Base-by-base conservation (phyloP, 2,888 invertebrate genomes). In the Piscicola geometra region DNA sequence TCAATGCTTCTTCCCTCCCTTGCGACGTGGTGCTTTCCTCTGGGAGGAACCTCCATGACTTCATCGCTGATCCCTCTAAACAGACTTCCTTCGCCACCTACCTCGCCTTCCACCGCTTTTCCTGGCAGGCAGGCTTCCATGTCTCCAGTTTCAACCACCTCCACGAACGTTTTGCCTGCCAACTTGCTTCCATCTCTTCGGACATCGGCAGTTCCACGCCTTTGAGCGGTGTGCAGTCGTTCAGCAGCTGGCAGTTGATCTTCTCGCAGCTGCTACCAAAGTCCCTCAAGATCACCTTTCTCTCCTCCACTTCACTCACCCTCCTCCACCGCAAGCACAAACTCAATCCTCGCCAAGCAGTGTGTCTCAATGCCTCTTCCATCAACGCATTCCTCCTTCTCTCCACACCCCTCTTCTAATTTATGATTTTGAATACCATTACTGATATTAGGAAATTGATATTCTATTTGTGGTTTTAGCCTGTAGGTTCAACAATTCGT, bases 361-460 rank as follows among this genome's bases (percentile, higher is more conserved):
- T 64, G 1, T 73, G 73, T 36, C 28, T 73, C 35, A 73, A 73
- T 35, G 64, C 73, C 35, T 73, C 73, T 28, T 60, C 73, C 18
- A 33, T 73, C 2, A 71, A 71, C 30, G 41, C 71, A 3, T 71
- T 47, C 32, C 50, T n/a, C 1, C 30, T 71, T 32, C 1, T 25
- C 33, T 71, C 25, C 71, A 47, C 3, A 15, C 5, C 41, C 15
- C 15, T 41, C 41, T 15, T 15, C 15, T 41, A 15, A 41, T 41
- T n/a, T n/a, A n/a, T n/a, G n/a, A n/a, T n/a, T n/a, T n/a, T n/a
- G n/a, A n/a, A n/a, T n/a, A n/a, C n/a, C n/a, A n/a, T n/a, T n/a
- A n/a, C n/a, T n/a, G n/a, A n/a, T n/a, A n/a, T n/a, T n/a, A n/a
- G n/a, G n/a, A n/a, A n/a, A n/a, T n/a, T n/a, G n/a, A n/a, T n/a